Base-by-base conservation (phyloP, 2,888 invertebrate species). In the Psococerastis gibbosa region DNA sequence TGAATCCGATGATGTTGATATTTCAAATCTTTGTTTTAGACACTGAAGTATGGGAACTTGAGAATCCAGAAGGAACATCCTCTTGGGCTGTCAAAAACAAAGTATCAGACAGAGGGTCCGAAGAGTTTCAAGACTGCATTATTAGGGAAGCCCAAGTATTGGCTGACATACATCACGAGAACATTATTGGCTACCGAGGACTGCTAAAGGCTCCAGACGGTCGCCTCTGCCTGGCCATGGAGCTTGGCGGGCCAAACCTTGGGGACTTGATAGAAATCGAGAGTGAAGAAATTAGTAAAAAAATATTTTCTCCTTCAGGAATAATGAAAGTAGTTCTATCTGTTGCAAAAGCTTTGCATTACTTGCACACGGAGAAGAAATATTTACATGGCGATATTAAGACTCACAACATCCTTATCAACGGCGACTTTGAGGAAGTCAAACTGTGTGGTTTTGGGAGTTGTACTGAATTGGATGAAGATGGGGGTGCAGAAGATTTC, bases 391-490 rank as follows among this genome's bases (percentile, higher is more conserved):
- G 84, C 22, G 88, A 88, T 57, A 65, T 88, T 32, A 87, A 88
- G 61, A 84, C 85, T 1, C 78, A 73, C 55, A 88, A 88, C 56
- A 64, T 88, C 33, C 66, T 88, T 1, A 67, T 87, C 1, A 80
- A 83, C 49, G 60, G 61, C 9, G 71, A 82, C 55, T 83, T 81
- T 57, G 68, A 69, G 22, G 65, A 69, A 2, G 78, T 83, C 50
- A 85, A 88, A 58, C 60, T 85, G 15, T 84, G 87, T 53, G 85
- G 87, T 61, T 87, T 87, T 57, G 85, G 85, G 2, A 82, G 83
- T n/a, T 74, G 77, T 18, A 53, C 83, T 47, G 77, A 78, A 0
- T 57, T 85, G 2, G 72, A 73, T 35, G 65, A 72, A 47, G 67
- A 73, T 52, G 78, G 78, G 0, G 60, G 65, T 34, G 59, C 62